Conservation (phyloP, 1,140 invertebrate genomes). For the Monochamus saltuarius region DNA sequence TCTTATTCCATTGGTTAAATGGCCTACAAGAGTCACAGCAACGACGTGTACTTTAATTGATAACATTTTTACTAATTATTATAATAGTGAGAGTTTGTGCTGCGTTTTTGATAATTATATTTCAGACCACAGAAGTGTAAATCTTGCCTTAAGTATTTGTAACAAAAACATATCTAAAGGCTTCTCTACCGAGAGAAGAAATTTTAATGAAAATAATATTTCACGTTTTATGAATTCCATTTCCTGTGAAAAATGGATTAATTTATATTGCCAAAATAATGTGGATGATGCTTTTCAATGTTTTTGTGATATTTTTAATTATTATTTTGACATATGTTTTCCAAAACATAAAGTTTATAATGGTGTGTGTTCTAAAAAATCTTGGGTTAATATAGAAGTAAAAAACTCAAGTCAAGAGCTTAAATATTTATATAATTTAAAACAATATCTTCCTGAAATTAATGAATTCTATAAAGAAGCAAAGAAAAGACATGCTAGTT, state of each 20-base stretch:
- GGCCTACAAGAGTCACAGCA: not conserved
- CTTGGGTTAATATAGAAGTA: too few relatives aligned
- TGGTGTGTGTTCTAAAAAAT: too few relatives aligned
- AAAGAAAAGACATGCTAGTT: too few relatives aligned
- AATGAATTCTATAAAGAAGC: too few relatives aligned
- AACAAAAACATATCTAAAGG: not conserved
- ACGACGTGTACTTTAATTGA: not conserved
- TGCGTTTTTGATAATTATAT: conserved; percentile 5
- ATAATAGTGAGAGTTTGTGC: not conserved
- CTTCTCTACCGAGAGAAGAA: not conserved
- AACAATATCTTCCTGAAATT: too few relatives aligned
- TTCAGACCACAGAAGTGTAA: not conserved
- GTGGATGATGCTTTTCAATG: not conserved
- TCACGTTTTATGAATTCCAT: not conserved
- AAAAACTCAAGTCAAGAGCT: too few relatives aligned
- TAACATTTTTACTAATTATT: not conserved
- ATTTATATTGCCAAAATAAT: not conserved
- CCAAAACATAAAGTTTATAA: too few relatives aligned
- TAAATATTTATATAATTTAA: too few relatives aligned
- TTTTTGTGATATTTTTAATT: too few relatives aligned
- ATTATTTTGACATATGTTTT: too few relatives aligned
- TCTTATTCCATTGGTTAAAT: not conserved
- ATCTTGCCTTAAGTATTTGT: not conserved
- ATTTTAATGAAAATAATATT: conserved; percentile 1
- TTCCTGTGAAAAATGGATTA: not conserved